These are phyloP conservation scores for Dysidea cf. avara DNA, from an alignment of 37 sponge, comb jelly and placozoan genomes.

Conservation along the genomic window DNA sequence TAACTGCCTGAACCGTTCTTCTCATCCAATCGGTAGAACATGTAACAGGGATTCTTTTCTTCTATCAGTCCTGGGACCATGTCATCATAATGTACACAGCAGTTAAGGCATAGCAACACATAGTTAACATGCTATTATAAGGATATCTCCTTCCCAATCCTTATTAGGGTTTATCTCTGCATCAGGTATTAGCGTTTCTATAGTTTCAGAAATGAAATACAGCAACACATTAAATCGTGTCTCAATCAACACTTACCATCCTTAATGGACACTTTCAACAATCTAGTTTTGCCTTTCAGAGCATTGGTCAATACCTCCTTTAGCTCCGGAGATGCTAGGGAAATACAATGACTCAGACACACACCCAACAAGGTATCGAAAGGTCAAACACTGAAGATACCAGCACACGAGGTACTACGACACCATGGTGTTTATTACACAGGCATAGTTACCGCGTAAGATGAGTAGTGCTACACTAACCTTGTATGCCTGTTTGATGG, in stretches of 20 bases:
- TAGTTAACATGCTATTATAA: not conserved
- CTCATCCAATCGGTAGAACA: conserved; percentile 87
- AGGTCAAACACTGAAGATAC: too few species aligned
- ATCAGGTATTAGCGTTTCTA: conserved; percentile 46
- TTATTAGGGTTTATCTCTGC: conserved; percentile 13
- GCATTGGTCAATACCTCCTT: conserved; percentile 49
- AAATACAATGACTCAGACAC: too few species aligned
- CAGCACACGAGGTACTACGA: too few species aligned
- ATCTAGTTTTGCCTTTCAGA: conserved; percentile 39
- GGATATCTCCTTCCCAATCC: conserved; percentile 77
- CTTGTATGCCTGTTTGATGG: conserved; percentile 72
- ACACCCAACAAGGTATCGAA: too few species aligned
- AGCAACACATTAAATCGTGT: not conserved
- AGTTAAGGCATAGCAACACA: conserved; percentile 12
- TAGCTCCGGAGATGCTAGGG: conserved; percentile 64
- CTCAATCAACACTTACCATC: conserved; percentile 40
- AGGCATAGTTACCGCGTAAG: too few species aligned
- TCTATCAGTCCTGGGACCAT: conserved; percentile 58
- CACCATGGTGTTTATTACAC: too few species aligned
- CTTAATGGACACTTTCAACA: conserved; percentile 64
- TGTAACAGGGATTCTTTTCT: conserved; percentile 80
- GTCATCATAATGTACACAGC: conserved; percentile 55
- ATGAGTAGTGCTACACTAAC: conserved; percentile 24
- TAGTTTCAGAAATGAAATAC: not conserved
- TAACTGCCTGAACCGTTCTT: conserved; percentile 61